A percentile compares a stretch with the other conserved stretches of the same genome.
phyloP scores from a whole-genome alignment of 2,888 invertebrate species.

The Drosophila subquinaria region DNA sequence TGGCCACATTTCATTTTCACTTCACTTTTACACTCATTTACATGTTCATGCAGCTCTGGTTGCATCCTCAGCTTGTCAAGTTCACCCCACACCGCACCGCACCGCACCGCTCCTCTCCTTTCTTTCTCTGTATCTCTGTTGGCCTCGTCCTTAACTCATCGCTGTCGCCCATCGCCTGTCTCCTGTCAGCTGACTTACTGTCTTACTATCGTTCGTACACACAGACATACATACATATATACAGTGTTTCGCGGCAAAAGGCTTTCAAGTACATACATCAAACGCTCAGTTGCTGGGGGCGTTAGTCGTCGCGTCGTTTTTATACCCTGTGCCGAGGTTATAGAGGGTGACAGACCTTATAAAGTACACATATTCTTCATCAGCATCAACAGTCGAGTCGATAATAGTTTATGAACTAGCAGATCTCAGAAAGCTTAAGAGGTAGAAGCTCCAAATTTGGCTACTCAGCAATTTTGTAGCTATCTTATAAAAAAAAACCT shows the following conservation, averaged over 20 bases:
- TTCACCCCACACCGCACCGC: neutral
- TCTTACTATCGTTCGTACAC: neutral
- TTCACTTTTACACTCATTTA: conserved; percentile 54
- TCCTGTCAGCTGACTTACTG: conserved; percentile 65
- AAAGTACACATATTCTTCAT: neutral
- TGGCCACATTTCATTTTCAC: conserved; percentile 40
- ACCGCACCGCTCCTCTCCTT: neutral
- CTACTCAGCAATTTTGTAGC: neutral
- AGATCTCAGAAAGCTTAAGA: neutral
- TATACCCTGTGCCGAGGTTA: neutral
- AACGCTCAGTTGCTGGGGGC: conserved; percentile 63
- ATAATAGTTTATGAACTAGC: neutral
- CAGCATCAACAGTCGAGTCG: neutral
- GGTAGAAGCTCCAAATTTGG: neutral
- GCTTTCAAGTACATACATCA: conserved; percentile 74
- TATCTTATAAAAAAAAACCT: too few relatives aligned
- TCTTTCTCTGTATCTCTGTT: neutral
- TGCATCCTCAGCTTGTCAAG: conserved; percentile 57
- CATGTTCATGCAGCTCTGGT: conserved; percentile 53
- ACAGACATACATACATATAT: conserved; percentile 20
- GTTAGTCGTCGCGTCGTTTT: conserved; percentile 33
- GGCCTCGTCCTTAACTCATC: conserved; percentile 1
- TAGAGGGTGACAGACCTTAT: too few relatives aligned
- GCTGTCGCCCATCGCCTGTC: conserved; percentile 35
- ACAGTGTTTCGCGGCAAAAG: conserved; percentile 48